Percentiles rank a stretch among this genome's conserved stretches.
These are phyloP conservation scores for Ceuthmochares aereus DNA, from an alignment of 2,113 vertebrate species.

Conservation along the genomic window DNA sequence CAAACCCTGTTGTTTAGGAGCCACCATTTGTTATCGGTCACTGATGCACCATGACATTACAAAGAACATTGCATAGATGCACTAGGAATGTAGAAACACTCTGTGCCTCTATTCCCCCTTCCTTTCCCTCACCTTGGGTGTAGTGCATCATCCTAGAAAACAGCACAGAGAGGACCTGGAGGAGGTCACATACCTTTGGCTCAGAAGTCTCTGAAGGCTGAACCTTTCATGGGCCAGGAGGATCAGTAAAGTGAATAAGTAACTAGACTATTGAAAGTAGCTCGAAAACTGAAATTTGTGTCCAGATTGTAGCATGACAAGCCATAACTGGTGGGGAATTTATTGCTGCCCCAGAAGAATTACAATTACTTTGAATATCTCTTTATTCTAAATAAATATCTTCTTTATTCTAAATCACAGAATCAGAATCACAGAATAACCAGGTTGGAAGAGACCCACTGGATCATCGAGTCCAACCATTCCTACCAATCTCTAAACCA, in stretches of 20 bases:
- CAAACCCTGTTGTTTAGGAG: not conserved
- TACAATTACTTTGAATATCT: not conserved
- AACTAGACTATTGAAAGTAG: not conserved
- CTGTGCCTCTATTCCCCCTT: not conserved
- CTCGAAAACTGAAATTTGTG: not conserved
- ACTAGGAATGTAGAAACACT: not conserved
- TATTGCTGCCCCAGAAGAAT: not conserved
- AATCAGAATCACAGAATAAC: no score
- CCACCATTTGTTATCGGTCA: not conserved
- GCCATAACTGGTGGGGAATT: not conserved
- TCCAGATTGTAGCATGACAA: not conserved
- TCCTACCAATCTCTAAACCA: no score
- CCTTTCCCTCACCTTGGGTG: not conserved
- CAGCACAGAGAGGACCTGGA: not conserved
- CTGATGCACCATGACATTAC: not conserved
- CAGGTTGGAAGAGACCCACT: no score
- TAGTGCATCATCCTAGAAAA: not conserved
- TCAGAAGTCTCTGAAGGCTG: not conserved
- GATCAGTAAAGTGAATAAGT: not conserved
- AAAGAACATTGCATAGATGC: not conserved
- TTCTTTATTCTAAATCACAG: not conserved
- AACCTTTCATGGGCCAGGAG: not conserved
- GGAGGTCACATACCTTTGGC: not conserved
- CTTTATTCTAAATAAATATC: not conserved
- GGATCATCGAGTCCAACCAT: no score